Evolutionary conservation across 2,797 vertebrate species (phyloP).

Genomic region (Diglossa cyanea): DNA sequence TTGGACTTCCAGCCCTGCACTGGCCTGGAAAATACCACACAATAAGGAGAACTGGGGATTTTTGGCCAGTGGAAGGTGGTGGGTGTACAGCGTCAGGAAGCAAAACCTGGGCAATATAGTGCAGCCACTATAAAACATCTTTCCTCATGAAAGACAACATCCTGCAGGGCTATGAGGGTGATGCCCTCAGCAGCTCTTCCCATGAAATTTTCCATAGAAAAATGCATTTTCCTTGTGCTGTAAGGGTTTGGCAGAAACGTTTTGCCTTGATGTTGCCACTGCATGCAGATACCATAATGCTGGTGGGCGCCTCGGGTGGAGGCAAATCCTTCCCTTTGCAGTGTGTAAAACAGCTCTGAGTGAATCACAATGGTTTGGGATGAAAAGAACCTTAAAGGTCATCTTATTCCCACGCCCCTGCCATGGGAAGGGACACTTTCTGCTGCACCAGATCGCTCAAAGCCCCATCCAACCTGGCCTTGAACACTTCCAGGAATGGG

Average conservation of each 20-base stretch:
- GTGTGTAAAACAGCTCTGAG: rapidly evolving
- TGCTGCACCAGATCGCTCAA: background rate
- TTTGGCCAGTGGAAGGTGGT: background rate
- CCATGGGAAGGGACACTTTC: background rate
- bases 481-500: background rate
- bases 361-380: background rate
- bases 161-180: background rate
- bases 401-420: background rate
- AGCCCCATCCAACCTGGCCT: background rate
- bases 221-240: rapidly evolving
- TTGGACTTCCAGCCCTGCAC: background rate
- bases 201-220: background rate
- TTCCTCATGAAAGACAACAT: rapidly evolving
- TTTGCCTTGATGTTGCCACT: background rate
- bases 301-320: background rate
- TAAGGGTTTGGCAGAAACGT: background rate
- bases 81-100: rapidly evolving
- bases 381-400: background rate
- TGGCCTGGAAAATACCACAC: background rate
- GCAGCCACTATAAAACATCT: rapidly evolving
- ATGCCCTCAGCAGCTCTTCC: background rate
- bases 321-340: background rate
- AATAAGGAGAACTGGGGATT: background rate
- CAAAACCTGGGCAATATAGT: rapidly evolving
- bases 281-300: background rate